Percentiles rank a stretch among this genome's conserved stretches.
phyloP scores from a whole-genome alignment of 2,113 vertebrate species.

The Mustelus asterias region DNA sequence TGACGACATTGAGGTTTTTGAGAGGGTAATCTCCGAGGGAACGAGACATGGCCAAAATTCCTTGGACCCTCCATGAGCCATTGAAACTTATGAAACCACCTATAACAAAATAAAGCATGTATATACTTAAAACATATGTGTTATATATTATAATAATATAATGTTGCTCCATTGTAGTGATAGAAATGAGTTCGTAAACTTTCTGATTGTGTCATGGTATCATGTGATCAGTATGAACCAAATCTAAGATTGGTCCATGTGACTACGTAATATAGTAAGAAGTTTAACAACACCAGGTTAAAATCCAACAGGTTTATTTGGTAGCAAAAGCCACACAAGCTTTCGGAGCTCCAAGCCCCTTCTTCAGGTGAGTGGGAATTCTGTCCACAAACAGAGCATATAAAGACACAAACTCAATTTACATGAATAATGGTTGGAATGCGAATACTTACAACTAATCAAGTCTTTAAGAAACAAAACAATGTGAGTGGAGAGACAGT shows the following conservation, averaged over 20 bases:
- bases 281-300: too few species aligned
- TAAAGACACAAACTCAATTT: too few species aligned
- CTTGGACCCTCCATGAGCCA: constrained; percentile 95
- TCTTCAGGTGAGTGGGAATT: too few species aligned
- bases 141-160: background rate
- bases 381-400: too few species aligned
- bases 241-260: background rate
- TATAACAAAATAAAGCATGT: constrained; percentile 49
- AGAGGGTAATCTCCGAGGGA: constrained; percentile 93
- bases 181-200: background rate
- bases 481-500: too few species aligned
- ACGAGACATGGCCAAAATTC: constrained; percentile 96
- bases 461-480: too few species aligned
- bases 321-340: too few species aligned
- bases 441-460: too few species aligned
- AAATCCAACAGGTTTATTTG: too few species aligned
- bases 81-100: constrained; percentile 99
- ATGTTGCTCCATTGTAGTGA: background rate
- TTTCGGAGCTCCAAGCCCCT: too few species aligned
- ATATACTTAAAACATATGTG: background rate
- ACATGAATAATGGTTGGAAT: too few species aligned
- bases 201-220: background rate
- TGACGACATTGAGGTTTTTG: constrained; percentile 93
- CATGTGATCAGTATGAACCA: background rate
- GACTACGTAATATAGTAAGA: background rate